phyloP scores from a whole-genome alignment of 1,140 invertebrate species.

The Antheraea mylitta region DNA sequence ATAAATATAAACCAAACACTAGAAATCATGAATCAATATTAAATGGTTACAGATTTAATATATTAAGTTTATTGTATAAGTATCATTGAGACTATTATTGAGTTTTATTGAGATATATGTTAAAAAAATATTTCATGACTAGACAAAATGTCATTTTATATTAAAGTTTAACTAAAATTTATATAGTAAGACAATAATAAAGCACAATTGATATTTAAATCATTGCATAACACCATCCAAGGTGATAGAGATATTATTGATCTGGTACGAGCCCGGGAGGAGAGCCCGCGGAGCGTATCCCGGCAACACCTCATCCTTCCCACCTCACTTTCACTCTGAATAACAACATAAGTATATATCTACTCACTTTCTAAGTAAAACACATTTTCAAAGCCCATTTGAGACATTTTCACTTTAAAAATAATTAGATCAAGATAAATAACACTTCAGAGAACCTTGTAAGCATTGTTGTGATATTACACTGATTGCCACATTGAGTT shows the following conservation, averaged over 20 bases:
- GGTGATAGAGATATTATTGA: slow-evolving; percentile 73
- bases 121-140: too few species aligned
- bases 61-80: too few species aligned
- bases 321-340: slow-evolving; percentile 49
- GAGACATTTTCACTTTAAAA: slow-evolving; percentile 55
- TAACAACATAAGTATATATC: slow-evolving; percentile 32
- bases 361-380: slow-evolving; percentile 79
- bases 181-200: background rate
- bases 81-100: too few species aligned
- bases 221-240: slow-evolving; percentile 67
- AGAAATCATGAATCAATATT: too few species aligned
- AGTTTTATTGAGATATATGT: too few species aligned
- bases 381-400: slow-evolving; percentile 78
- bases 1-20: too few species aligned
- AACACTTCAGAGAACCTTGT: slow-evolving; percentile 25
- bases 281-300: slow-evolving; percentile 64
- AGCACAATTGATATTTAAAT: slow-evolving; percentile 11
- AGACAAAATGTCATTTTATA: too few species aligned
- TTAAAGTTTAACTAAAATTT: too few species aligned
- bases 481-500: slow-evolving; percentile 39
- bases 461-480: slow-evolving; percentile 46
- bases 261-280: slow-evolving; percentile 56
- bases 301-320: slow-evolving; percentile 67
- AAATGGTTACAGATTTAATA: too few species aligned
- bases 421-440: slow-evolving; percentile 28